Evolutionary conservation across 2,113 vertebrate genomes (phyloP).

Genomic region (Cyanistes caeruleus): DNA sequence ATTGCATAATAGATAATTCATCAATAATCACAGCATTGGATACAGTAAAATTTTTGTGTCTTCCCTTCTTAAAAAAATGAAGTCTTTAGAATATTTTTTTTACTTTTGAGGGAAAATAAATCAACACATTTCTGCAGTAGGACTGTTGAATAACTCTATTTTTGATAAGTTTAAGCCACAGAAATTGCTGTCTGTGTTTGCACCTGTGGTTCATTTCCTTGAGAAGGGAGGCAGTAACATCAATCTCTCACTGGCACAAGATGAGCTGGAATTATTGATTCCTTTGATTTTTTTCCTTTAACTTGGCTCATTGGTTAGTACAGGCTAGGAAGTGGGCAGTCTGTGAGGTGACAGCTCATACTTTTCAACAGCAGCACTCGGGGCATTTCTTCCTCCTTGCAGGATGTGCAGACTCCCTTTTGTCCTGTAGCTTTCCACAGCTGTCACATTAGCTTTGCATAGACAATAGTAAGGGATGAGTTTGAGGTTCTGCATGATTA

Average conservation of each 20-base stretch:
- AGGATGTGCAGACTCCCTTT: not conserved
- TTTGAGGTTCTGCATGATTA: not conserved
- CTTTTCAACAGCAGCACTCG: not conserved
- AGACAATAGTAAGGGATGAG: not conserved
- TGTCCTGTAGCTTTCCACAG: not conserved
- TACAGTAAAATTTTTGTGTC: not conserved
- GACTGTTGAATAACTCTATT: conserved; percentile 13
- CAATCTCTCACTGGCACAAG: not conserved
- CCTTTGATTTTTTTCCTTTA: not conserved
- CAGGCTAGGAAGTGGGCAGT: not conserved
- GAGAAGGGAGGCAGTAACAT: not conserved
- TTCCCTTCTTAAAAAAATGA: not conserved
- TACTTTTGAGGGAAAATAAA: not conserved
- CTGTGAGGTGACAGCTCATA: not conserved
- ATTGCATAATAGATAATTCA: not conserved
- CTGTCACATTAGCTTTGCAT: not conserved
- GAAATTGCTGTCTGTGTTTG: not conserved
- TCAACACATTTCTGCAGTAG: not conserved
- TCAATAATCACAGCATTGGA: not conserved
- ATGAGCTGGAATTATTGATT: not conserved
- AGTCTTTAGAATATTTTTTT: not conserved
- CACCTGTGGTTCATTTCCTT: conserved; percentile 1
- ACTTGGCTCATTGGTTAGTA: not conserved
- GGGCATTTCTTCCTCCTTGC: not conserved
- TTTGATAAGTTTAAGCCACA: conserved; percentile 18